A percentile compares a stretch with the other conserved stretches of the same genome.
Evolutionary conservation across 2,113 vertebrate species (phyloP).

Genomic region (Bufo gargarizans): DNA sequence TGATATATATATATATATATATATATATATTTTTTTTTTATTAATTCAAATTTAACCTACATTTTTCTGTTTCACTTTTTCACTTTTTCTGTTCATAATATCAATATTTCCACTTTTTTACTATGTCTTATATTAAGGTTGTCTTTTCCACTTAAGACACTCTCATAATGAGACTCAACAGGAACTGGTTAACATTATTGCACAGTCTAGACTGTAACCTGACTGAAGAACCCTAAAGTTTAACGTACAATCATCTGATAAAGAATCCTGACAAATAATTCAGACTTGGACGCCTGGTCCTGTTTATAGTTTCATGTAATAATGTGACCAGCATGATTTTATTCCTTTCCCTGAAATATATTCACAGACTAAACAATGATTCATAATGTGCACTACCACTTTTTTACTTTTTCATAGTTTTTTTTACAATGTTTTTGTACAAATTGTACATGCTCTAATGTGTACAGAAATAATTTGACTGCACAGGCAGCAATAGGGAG

Average conservation of each 20-base stretch:
- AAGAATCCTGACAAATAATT: slow-evolving; percentile 35
- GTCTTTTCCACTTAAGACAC: slow-evolving; percentile 1
- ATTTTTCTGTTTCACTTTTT: neutral
- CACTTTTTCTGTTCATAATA: neutral
- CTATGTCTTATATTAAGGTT: neutral
- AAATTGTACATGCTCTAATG: neutral
- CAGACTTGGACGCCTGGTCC: neutral
- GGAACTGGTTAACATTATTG: slow-evolving; percentile 22
- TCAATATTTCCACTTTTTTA: neutral
- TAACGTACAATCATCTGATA: slow-evolving; percentile 20
- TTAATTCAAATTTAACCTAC: neutral
- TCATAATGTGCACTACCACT: neutral
- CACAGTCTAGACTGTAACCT: slow-evolving; percentile 35
- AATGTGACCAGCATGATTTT: slow-evolving; percentile 34
- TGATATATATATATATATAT: neutral
- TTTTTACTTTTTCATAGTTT: neutral
- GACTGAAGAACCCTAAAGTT: slow-evolving; percentile 22
- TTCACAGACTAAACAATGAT: slow-evolving; percentile 47
- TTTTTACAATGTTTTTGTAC: neutral
- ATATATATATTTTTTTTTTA: neutral
- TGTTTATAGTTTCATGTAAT: neutral
- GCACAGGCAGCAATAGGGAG: neutral
- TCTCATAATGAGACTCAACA: slow-evolving; percentile 1
- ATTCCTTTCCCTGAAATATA: neutral
- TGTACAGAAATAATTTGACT: neutral